These are phyloP conservation scores for Drosophila gunungcola DNA, from an alignment of 1,140 invertebrate species.

Conservation along the genomic window DNA sequence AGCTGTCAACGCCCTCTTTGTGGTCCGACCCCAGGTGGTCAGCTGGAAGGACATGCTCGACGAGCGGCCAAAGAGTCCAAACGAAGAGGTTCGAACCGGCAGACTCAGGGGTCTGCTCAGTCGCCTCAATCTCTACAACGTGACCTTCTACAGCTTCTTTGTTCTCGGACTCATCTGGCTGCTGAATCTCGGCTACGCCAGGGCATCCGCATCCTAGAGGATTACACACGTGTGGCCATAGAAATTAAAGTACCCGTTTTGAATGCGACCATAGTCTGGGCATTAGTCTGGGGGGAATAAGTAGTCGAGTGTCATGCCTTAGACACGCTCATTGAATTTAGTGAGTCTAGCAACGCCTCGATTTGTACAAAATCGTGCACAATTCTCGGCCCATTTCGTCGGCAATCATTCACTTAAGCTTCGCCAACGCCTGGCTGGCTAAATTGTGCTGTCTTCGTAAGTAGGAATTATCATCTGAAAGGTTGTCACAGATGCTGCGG, in stretches of 20 bases:
- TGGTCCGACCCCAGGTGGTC: conserved; percentile 72
- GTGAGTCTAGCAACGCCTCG: conserved; percentile 32
- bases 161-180: conserved; percentile 55
- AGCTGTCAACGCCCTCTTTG: conserved; percentile 68
- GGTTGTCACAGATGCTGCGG: conserved; percentile 1
- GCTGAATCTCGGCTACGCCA: conserved; percentile 44
- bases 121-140: conserved; percentile 70
- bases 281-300: not conserved
- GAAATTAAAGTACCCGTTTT: conserved; percentile 37
- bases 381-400: conserved; percentile 59
- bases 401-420: conserved; percentile 77
- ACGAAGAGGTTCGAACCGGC: not conserved
- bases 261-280: not conserved
- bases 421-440: conserved; percentile 52
- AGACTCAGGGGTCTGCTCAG: conserved; percentile 42
- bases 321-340: conserved; percentile 28
- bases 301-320: conserved; percentile 4
- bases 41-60: conserved; percentile 67
- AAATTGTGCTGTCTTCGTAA: conserved; percentile 60
- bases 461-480: conserved; percentile 45
- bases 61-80: conserved; percentile 28
- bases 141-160: conserved; percentile 64
- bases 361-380: conserved; percentile 56
- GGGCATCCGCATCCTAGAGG: conserved; percentile 1
- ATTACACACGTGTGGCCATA: not conserved